Percentiles rank a stretch among this genome's conserved stretches.
phyloP scores from a whole-genome alignment of 1,140 invertebrate species.

The Pectinophora gossypiella region DNA sequence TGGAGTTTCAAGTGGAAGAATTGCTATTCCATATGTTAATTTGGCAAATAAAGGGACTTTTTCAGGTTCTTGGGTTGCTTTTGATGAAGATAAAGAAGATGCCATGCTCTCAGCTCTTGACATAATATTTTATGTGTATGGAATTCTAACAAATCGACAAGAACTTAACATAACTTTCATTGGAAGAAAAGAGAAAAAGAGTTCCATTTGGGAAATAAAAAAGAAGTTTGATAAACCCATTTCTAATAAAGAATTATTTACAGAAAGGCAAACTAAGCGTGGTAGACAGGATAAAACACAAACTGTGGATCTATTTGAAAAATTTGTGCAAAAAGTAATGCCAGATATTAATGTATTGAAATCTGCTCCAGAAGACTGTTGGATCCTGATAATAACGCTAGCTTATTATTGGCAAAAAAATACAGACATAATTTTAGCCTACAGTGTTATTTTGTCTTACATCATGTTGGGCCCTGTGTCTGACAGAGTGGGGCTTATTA shows the following conservation, averaged over 20 bases:
- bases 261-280: no score
- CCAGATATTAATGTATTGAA: conserved; percentile 10
- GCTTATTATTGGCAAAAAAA: conserved; percentile 21
- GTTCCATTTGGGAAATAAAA: conserved; percentile 6
- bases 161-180: conserved; percentile 18
- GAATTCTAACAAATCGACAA: conserved; percentile 13
- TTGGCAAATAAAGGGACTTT: conserved; percentile 16
- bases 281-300: no score
- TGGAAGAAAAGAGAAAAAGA: conserved; percentile 9
- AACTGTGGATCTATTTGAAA: conserved; percentile 13
- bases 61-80: conserved; percentile 23
- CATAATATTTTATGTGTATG: conserved; percentile 21
- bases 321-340: conserved; percentile 15
- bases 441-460: conserved; percentile 27
- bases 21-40: conserved; percentile 26
- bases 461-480: conserved; percentile 24
- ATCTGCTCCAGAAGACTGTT: conserved; percentile 11
- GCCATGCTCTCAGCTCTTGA: conserved; percentile 24
- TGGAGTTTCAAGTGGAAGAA: no score
- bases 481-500: conserved; percentile 15
- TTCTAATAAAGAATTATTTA: no score
- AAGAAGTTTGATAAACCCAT: no score
- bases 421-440: conserved; percentile 14
- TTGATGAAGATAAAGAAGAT: conserved; percentile 17
- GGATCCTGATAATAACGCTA: conserved; percentile 23